A percentile compares a stretch with the other conserved stretches of the same genome.
These are phyloP conservation scores for Uropsilus gracilis DNA, from an alignment of 2,113 vertebrate species.

Conservation along the genomic window DNA sequence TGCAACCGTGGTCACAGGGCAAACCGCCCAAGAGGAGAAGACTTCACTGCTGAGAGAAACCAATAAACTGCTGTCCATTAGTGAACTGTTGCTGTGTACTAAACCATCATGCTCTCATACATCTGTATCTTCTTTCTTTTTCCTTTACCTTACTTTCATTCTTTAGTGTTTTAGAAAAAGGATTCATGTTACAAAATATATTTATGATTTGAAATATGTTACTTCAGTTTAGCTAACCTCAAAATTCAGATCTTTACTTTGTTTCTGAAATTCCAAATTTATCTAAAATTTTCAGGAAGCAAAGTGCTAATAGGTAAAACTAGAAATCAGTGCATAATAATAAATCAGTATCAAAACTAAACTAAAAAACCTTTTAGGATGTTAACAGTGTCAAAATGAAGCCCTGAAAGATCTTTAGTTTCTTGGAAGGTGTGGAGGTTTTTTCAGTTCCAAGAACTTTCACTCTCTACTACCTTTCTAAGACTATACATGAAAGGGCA, in stretches of 20 bases:
- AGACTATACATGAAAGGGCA: not conserved
- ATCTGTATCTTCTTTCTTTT: not conserved
- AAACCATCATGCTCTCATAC: not conserved
- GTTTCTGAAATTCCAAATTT: slow-evolving; percentile 39
- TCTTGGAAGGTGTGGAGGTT: not conserved
- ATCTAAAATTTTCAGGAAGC: slow-evolving; percentile 42
- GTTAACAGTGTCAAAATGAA: not conserved
- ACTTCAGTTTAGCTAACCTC: not conserved
- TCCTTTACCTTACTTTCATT: not conserved
- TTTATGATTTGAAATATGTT: slow-evolving; percentile 21
- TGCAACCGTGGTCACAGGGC: slow-evolving; percentile 67
- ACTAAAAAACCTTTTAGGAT: not conserved
- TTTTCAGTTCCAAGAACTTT: not conserved
- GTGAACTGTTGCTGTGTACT: slow-evolving; percentile 13
- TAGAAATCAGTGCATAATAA: not conserved
- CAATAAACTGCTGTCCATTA: slow-evolving; percentile 76
- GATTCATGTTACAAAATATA: slow-evolving; percentile 40
- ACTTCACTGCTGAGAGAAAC: slow-evolving; percentile 52
- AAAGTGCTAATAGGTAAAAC: slow-evolving; percentile 21
- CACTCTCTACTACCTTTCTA: not conserved
- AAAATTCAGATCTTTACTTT: slow-evolving; percentile 48
- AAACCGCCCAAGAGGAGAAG: slow-evolving; percentile 69
- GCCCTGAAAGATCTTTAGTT: not conserved
- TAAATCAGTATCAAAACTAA: not conserved
- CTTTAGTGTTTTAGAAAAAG: slow-evolving; percentile 23